Percentiles rank a stretch among this genome's conserved stretches.
Evolutionary conservation across 2,888 invertebrate genomes (phyloP).

Genomic region (Ophion costatus): DNA sequence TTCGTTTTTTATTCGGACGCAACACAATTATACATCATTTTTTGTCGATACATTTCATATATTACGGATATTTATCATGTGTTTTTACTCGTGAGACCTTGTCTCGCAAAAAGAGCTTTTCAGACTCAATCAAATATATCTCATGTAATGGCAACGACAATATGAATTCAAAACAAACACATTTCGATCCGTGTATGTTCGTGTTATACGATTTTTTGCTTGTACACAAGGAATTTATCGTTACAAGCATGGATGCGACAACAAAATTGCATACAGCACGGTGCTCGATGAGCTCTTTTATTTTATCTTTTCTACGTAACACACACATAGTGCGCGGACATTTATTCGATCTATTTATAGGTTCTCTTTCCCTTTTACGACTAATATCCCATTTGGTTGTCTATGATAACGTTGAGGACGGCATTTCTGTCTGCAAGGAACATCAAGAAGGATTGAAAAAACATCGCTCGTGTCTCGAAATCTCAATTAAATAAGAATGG

Average conservation of each 20-base stretch:
- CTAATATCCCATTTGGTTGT: conserved; percentile 79
- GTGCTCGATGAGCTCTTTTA: conserved; percentile 36
- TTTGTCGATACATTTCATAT: conserved; percentile 3
- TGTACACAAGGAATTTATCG: conserved; percentile 61
- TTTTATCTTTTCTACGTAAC: conserved; percentile 41
- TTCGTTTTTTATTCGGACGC: conserved; percentile 60
- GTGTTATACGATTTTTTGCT: conserved; percentile 43
- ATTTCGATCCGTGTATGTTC: conserved; percentile 49
- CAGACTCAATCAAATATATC: conserved; percentile 63
- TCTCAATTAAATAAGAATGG: neutral
- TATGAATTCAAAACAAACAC: conserved; percentile 58
- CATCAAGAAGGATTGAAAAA: conserved; percentile 67
- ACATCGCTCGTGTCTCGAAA: conserved; percentile 42
- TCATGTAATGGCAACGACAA: conserved; percentile 53
- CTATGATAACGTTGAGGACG: conserved; percentile 79
- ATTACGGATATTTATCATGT: neutral
- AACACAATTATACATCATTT: conserved; percentile 42
- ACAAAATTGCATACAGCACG: conserved; percentile 56
- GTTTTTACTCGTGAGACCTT: conserved; percentile 53
- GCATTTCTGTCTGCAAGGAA: conserved; percentile 79
- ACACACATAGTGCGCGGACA: conserved; percentile 50
- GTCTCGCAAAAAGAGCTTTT: conserved; percentile 64
- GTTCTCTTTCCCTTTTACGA: conserved; percentile 63
- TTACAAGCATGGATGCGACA: conserved; percentile 60
- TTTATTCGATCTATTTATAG: conserved; percentile 49